phyloP scores from a whole-genome alignment of 2,797 vertebrate species.

The Crossoptilon crossoptilon region DNA sequence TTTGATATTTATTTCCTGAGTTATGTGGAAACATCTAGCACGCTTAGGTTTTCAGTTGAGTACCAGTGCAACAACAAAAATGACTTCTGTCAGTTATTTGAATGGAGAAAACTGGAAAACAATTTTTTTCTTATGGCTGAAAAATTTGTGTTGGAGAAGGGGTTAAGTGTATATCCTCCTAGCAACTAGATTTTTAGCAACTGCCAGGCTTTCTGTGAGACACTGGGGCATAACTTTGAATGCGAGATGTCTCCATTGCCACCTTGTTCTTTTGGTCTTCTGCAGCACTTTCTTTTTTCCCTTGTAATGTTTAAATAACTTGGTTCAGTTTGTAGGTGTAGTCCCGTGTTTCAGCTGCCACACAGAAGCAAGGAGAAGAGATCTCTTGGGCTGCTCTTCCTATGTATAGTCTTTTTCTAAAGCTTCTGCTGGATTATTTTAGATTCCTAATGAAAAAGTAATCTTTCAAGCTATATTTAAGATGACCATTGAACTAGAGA shows the following conservation, averaged over 20 bases:
- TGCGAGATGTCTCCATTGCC: background rate
- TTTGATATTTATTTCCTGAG: background rate
- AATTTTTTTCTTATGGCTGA: rapidly evolving
- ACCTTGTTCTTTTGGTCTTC: background rate
- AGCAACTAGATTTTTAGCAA: background rate
- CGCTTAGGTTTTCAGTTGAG: background rate
- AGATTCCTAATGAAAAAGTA: background rate
- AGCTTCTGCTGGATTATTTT: background rate
- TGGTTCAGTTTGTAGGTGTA: background rate
- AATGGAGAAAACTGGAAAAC: background rate
- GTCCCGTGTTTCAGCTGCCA: background rate
- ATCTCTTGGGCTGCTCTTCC: background rate
- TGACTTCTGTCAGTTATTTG: background rate
- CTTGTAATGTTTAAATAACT: background rate
- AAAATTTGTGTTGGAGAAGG: background rate
- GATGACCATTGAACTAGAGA: background rate
- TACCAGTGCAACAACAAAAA: background rate
- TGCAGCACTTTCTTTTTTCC: background rate
- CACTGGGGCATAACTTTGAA: background rate
- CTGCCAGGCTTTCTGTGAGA: background rate
- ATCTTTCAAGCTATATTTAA: background rate
- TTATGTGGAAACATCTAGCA: background rate
- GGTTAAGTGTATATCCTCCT: background rate
- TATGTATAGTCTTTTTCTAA: background rate
- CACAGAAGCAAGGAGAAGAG: background rate